phyloP scores from a whole-genome alignment of 2,113 vertebrate species.

The Triplophysa dalaica region DNA sequence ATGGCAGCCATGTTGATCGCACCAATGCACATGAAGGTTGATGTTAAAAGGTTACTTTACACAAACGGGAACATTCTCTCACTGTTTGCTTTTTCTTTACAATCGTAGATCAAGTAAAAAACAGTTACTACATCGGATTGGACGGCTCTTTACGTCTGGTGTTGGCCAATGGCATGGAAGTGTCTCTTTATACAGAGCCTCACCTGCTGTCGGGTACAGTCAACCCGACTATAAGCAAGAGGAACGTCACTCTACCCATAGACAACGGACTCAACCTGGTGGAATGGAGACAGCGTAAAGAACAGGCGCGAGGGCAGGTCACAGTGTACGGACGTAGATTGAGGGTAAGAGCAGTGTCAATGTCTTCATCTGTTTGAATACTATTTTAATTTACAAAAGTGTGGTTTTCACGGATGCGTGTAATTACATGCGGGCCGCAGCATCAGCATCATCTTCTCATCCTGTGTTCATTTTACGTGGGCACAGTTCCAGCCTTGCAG shows the following conservation, averaged over 20 bases:
- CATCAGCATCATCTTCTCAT: conserved; percentile 28
- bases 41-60: neutral
- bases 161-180: conserved; percentile 95
- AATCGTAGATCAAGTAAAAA: conserved; percentile 91
- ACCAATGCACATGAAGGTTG: neutral
- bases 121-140: conserved; percentile 94
- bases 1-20: neutral
- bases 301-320: conserved; percentile 92
- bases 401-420: neutral
- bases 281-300: conserved; percentile 97
- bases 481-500: neutral
- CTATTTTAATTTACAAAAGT: neutral
- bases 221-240: conserved; percentile 93
- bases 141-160: conserved; percentile 92
- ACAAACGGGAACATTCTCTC: too few species aligned
- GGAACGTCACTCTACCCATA: conserved; percentile 94
- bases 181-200: conserved; percentile 92
- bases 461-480: conserved; percentile 34
- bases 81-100: neutral
- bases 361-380: neutral
- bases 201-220: conserved; percentile 94
- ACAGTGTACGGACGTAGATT: conserved; percentile 94
- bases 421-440: conserved; percentile 7
- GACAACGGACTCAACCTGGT: conserved; percentile 96
- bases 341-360: conserved; percentile 78